Percentiles rank a stretch among this genome's conserved stretches.
phyloP scores from a whole-genome alignment of 2,797 vertebrate species.

The Smutsia gigantea region DNA sequence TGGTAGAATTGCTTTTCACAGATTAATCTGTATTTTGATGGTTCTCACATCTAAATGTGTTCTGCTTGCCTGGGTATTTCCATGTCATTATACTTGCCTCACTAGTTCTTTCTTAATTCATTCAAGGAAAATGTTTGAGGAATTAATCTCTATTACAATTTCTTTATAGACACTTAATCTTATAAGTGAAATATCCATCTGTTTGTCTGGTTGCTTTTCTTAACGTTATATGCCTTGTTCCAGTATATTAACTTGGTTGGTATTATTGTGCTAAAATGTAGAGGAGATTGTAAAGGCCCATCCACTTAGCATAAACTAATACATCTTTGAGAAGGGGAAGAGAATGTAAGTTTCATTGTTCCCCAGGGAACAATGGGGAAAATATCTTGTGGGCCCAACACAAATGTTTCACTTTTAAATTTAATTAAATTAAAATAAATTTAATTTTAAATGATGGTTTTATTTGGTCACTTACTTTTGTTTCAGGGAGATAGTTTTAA shows the following conservation, averaged over 20 bases:
- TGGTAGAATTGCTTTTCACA: background rate
- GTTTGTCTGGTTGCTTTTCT: background rate
- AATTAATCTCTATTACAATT: background rate
- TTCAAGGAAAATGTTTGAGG: background rate
- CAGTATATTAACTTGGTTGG: no score
- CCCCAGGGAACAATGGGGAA: background rate
- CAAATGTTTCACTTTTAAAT: background rate
- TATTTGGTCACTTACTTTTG: background rate
- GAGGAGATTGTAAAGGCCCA: no score
- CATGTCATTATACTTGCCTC: background rate
- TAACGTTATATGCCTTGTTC: background rate
- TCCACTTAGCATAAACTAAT: background rate
- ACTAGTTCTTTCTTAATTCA: conserved; percentile 17
- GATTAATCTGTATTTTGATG: background rate
- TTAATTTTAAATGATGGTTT: conserved; percentile 8
- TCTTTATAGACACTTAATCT: background rate
- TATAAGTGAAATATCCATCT: background rate
- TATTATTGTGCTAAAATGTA: background rate
- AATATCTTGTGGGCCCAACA: background rate
- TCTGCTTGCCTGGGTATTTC: background rate
- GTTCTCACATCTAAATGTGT: background rate
- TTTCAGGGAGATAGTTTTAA: background rate
- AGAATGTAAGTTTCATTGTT: no score
- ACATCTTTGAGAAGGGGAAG: background rate
- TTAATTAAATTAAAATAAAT: background rate